Evolutionary conservation across 2,113 vertebrate genomes (phyloP).

Genomic region (Ibidorhyncha struthersii): DNA sequence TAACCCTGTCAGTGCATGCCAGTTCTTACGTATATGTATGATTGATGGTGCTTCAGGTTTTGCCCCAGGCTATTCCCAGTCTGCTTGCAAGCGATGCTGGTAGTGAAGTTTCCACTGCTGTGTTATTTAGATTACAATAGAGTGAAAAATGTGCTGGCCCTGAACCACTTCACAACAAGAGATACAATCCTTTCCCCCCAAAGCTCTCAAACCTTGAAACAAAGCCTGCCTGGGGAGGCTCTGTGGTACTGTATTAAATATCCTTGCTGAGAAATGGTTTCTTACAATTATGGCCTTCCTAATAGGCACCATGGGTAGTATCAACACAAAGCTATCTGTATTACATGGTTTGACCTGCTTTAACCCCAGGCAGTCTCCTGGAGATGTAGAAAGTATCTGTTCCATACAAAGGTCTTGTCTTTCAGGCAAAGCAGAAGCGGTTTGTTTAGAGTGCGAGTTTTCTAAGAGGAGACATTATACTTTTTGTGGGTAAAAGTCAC

Average conservation of each 20-base stretch:
- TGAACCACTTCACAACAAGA: not conserved
- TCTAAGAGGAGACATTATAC: not conserved
- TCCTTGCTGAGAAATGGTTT: slow-evolving; percentile 16
- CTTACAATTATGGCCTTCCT: slow-evolving; percentile 14
- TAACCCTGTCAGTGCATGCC: not conserved
- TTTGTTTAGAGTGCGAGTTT: not conserved
- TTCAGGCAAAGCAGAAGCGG: not conserved
- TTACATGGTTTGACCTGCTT: slow-evolving; percentile 22
- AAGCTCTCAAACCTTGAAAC: slow-evolving; percentile 25
- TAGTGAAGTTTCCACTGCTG: not conserved
- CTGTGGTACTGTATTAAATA: slow-evolving; percentile 30
- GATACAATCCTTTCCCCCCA: not conserved
- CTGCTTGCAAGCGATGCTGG: not conserved
- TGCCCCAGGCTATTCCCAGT: slow-evolving; percentile 9
- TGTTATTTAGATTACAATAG: not conserved
- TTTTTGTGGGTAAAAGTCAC: not conserved
- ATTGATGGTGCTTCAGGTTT: slow-evolving; percentile 26
- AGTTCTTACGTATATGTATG: not conserved
- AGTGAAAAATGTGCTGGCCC: not conserved
- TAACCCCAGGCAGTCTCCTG: slow-evolving; percentile 32
- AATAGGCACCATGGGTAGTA: slow-evolving; percentile 1
- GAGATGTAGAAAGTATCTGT: slow-evolving; percentile 23
- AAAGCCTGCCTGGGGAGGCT: slow-evolving; percentile 38
- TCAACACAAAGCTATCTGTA: slow-evolving; percentile 27
- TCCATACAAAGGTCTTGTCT: not conserved